Percentiles rank a stretch among this genome's conserved stretches.
Evolutionary conservation across 1,140 invertebrate genomes (phyloP).

Genomic region (Neodiprion pinetum): DNA sequence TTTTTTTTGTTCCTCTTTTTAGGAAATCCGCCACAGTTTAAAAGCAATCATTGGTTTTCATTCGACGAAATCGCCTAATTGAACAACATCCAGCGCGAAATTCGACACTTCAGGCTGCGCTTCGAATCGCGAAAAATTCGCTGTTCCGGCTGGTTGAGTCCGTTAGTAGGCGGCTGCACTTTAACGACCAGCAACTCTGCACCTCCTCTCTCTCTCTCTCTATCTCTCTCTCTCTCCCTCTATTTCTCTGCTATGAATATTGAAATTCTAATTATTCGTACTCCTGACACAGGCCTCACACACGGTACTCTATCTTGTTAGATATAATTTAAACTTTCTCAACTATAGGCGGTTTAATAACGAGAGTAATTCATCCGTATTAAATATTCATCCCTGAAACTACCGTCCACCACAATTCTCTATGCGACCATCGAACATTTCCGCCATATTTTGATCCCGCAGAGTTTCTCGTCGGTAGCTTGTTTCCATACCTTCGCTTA

Average conservation of each 20-base stretch:
- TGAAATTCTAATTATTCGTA: conserved; percentile 57
- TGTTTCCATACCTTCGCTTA: too few relatives aligned
- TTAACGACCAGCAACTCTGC: not conserved
- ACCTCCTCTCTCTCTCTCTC: conserved; percentile 3
- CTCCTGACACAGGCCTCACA: conserved; percentile 31
- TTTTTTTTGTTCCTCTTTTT: not conserved
- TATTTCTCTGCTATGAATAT: conserved; percentile 41
- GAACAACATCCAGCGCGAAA: not conserved
- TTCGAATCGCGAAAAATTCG: not conserved
- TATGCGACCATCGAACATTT: too few relatives aligned
- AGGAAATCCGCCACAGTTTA: not conserved
- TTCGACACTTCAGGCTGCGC: too few relatives aligned
- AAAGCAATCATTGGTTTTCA: not conserved
- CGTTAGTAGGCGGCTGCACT: not conserved
- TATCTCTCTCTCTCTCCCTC: not conserved
- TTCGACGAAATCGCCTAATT: not conserved
- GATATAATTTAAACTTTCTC: conserved; percentile 58
- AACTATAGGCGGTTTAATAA: conserved; percentile 51
- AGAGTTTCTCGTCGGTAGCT: too few relatives aligned
- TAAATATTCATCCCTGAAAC: conserved; percentile 31
- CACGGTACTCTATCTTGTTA: conserved; percentile 24
- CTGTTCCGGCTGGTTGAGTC: not conserved
- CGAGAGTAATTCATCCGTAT: conserved; percentile 45
- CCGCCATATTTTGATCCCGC: too few relatives aligned
- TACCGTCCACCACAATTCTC: too few relatives aligned